Evolutionary conservation across 2,888 invertebrate species (phyloP).

Genomic region (Sialis fuliginosa): DNA sequence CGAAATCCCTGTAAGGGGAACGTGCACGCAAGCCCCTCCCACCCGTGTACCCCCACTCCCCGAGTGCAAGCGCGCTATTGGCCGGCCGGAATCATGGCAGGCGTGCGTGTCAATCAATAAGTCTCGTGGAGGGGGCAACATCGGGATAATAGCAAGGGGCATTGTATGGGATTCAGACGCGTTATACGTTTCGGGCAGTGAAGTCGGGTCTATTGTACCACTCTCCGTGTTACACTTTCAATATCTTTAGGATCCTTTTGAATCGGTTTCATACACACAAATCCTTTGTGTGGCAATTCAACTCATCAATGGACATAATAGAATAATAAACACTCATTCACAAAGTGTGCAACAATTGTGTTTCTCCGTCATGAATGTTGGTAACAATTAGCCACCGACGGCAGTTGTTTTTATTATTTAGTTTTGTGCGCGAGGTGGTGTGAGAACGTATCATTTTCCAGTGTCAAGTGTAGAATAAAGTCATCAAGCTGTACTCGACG

Average conservation of each 20-base stretch:
- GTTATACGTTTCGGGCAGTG: background rate
- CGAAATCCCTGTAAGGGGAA: background rate
- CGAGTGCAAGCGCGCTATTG: slow-evolving; percentile 16
- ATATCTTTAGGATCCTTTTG: no score
- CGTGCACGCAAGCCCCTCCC: background rate
- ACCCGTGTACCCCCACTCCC: slow-evolving; percentile 9
- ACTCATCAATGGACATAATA: no score
- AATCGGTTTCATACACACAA: no score
- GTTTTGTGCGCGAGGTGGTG: no score
- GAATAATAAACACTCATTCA: no score
- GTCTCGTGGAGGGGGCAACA: slow-evolving; percentile 13
- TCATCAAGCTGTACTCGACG: slow-evolving; percentile 69
- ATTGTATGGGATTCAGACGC: background rate
- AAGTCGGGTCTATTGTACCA: background rate
- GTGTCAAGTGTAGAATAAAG: slow-evolving; percentile 16
- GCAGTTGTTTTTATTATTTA: no score
- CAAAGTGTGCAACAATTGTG: no score
- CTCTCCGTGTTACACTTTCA: no score
- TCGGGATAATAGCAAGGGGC: background rate
- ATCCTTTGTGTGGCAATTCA: no score
- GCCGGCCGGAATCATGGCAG: slow-evolving; percentile 21
- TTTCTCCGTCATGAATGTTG: no score
- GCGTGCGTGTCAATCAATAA: slow-evolving; percentile 23
- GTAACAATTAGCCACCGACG: no score
- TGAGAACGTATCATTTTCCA: background rate